Conservation (phyloP, 1,140 invertebrate genomes). For the Conus ventricosus region DNA sequence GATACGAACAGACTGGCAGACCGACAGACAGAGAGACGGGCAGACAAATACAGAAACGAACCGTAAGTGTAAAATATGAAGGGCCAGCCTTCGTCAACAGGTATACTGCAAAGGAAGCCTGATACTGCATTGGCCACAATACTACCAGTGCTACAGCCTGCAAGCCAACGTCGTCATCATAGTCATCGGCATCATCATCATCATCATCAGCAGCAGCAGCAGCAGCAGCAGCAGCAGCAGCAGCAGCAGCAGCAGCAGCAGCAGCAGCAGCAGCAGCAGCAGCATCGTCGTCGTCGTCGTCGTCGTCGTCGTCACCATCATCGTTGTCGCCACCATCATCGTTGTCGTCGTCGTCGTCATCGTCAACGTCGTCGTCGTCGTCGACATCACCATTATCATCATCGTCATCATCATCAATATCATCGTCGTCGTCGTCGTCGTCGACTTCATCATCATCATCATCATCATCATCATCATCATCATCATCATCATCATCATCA, state of each 20-base stretch:
- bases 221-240: not conserved
- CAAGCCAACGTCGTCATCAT: not conserved
- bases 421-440: too few species aligned
- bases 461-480: not conserved
- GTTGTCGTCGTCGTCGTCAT: too few species aligned
- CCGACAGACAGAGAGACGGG: not conserved
- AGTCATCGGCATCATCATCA: not conserved
- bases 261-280: not conserved
- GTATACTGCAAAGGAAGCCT: constrained; percentile 52
- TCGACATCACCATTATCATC: too few species aligned
- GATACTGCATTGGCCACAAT: constrained; percentile 54
- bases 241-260: not conserved
- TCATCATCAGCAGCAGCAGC: not conserved
- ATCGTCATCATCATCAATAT: too few species aligned
- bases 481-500: not conserved
- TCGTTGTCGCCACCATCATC: too few species aligned
- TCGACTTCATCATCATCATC: too few species aligned
- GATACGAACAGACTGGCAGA: not conserved
- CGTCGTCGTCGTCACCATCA: too few species aligned
- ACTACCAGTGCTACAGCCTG: constrained; percentile 48
- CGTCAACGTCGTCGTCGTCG: too few species aligned
- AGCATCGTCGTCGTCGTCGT: too few species aligned
- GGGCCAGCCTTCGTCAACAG: constrained; percentile 50
- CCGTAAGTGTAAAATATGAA: constrained; percentile 62
- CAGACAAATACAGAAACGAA: not conserved